phyloP scores from a whole-genome alignment of 2,113 vertebrate species.

The Siniperca knerii region DNA sequence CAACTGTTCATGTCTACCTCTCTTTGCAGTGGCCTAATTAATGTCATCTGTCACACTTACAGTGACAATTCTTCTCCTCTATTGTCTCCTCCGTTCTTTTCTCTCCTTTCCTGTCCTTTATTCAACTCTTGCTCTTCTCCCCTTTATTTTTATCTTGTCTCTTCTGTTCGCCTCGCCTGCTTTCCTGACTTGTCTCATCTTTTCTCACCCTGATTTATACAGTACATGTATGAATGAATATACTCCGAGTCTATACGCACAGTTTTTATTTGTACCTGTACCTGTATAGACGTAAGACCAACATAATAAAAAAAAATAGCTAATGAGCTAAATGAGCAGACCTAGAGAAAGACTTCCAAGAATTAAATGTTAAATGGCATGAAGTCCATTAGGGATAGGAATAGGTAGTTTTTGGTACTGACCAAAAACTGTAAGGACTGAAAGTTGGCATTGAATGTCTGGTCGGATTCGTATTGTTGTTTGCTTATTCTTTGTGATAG shows the following conservation, averaged over 20 bases:
- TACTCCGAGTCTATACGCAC: background rate
- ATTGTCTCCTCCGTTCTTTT: slow-evolving; percentile 19
- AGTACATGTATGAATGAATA: background rate
- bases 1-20: slow-evolving; percentile 43
- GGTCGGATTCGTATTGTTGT: background rate
- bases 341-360: background rate
- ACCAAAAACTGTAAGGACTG: background rate
- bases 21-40: slow-evolving; percentile 62
- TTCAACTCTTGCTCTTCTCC: background rate
- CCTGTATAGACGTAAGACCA: background rate
- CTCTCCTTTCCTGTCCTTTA: slow-evolving; percentile 9
- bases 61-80: slow-evolving; percentile 43
- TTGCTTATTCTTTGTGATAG: background rate
- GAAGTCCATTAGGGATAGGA: background rate
- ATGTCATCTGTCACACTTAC: slow-evolving; percentile 71
- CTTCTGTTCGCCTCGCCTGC: slow-evolving; percentile 18
- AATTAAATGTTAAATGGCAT: background rate
- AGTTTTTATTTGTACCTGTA: background rate
- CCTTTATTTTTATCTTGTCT: background rate
- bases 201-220: slow-evolving; percentile 2
- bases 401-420: background rate
- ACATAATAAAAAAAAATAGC: background rate
- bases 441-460: background rate
- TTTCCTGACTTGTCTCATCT: slow-evolving; percentile 1
- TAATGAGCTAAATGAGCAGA: background rate